Conservation (phyloP, 2,113 vertebrate genomes). For the Caloenas nicobarica region DNA sequence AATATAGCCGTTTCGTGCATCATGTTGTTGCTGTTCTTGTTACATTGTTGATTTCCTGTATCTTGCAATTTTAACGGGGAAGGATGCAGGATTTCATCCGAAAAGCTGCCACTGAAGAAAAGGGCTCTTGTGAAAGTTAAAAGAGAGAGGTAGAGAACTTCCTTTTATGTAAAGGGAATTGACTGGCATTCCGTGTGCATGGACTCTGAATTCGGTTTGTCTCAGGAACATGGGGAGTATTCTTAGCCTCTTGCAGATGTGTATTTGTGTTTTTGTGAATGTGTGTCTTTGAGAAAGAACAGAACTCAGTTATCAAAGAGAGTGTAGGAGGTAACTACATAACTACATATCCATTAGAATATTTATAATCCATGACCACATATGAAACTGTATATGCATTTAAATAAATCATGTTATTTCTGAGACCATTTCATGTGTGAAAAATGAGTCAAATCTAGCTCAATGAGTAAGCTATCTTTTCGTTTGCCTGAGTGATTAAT, state of each 20-base stretch:
- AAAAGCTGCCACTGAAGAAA: neutral
- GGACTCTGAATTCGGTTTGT: neutral
- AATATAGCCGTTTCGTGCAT: neutral
- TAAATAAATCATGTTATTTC: neutral
- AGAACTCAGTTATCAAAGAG: neutral
- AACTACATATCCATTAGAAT: neutral
- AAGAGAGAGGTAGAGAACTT: conserved; percentile 12
- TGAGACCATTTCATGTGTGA: neutral
- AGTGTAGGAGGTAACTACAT: neutral
- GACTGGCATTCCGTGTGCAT: neutral
- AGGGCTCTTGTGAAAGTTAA: conserved; percentile 55
- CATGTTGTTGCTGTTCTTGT: neutral
- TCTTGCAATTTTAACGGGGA: neutral
- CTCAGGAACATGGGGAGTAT: neutral
- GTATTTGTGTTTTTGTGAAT: neutral
- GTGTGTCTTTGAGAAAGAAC: neutral
- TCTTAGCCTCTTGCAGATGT: neutral
- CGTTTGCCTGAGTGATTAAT: neutral
- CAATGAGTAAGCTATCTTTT: neutral
- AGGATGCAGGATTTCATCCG: neutral
- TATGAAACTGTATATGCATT: neutral
- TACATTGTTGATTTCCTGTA: neutral
- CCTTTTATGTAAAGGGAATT: conserved; percentile 18
- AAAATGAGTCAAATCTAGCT: neutral
- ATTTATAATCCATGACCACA: neutral